Conservation (phyloP, 2,888 invertebrate species). For the Lepeophtheirus nordmannii region DNA sequence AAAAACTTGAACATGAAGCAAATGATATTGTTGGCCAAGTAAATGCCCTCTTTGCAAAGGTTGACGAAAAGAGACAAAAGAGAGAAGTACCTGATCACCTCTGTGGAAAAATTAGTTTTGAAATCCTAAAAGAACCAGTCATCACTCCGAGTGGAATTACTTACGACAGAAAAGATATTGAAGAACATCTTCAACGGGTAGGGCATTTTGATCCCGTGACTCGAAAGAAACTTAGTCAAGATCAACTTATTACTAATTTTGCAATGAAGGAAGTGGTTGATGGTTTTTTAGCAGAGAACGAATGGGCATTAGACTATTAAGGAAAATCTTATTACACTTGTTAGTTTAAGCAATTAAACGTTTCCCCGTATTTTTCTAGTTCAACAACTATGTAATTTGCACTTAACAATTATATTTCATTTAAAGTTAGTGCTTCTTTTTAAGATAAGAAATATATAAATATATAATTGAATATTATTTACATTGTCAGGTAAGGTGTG, state of each 20-base stretch:
- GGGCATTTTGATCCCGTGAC: constrained; percentile 99
- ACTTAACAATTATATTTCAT: no score
- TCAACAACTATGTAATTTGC: no score
- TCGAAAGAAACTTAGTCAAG: constrained; percentile 78
- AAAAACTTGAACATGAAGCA: constrained; percentile 14
- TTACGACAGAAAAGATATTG: constrained; percentile 93
- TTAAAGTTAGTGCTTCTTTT: no score
- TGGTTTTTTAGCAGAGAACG: constrained; percentile 82
- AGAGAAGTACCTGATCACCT: constrained; percentile 95
- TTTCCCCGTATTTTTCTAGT: no score
- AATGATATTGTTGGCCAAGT: constrained; percentile 50
- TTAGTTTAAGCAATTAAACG: no score
- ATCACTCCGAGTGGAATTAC: constrained; percentile 98
- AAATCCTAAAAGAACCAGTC: constrained; percentile 91
- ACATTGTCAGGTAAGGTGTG: no score
- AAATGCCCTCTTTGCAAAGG: constrained; percentile 73
- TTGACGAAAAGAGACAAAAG: constrained; percentile 46
- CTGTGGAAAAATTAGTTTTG: constrained; percentile 98
- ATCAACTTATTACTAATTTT: constrained; percentile 92
- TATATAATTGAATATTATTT: no score
- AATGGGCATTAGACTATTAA: constrained; percentile 91
- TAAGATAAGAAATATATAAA: no score
- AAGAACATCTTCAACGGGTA: constrained; percentile 90
- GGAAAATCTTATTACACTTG: not conserved
- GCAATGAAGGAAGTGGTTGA: constrained; percentile 99